phyloP scores from a whole-genome alignment of 2,888 invertebrate genomes.

The Macropis europaea region DNA sequence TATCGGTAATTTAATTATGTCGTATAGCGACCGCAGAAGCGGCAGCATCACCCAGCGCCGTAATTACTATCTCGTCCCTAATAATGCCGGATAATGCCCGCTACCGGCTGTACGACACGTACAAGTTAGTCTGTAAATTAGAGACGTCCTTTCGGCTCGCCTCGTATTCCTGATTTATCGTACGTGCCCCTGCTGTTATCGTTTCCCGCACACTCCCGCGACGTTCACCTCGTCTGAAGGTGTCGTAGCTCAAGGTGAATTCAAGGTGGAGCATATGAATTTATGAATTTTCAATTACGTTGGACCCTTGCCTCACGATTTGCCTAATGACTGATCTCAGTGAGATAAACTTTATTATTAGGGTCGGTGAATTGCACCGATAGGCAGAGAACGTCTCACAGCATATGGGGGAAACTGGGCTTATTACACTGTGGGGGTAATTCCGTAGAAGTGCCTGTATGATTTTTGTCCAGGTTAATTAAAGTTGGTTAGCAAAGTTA shows the following conservation, averaged over 20 bases:
- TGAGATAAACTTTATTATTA: too few relatives aligned
- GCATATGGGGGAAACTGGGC: too few relatives aligned
- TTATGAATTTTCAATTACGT: too few relatives aligned
- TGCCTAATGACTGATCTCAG: too few relatives aligned
- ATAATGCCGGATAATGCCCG: slow-evolving; percentile 52
- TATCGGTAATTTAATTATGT: slow-evolving; percentile 60
- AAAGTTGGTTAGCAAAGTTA: too few relatives aligned
- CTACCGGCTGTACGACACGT: slow-evolving; percentile 38
- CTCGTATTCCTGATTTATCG: slow-evolving; percentile 52
- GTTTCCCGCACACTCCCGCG: slow-evolving; percentile 10
- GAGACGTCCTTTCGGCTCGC: slow-evolving; percentile 50
- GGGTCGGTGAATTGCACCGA: too few relatives aligned
- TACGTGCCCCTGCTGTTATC: slow-evolving; percentile 38
- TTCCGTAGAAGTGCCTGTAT: too few relatives aligned
- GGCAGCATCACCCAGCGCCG: slow-evolving; percentile 40
- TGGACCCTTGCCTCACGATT: too few relatives aligned
- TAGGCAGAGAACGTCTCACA: too few relatives aligned
- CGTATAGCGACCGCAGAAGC: slow-evolving; percentile 41
- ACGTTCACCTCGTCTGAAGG: slow-evolving; percentile 7
- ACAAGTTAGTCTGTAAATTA: slow-evolving; percentile 56
- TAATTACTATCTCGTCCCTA: slow-evolving; percentile 58
- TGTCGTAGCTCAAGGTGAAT: background rate
- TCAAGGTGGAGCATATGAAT: too few relatives aligned
- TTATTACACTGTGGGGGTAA: too few relatives aligned
- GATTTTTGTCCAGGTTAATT: too few relatives aligned